Evolutionary conservation across 2,113 vertebrate genomes (phyloP).

Genomic region (Marcusenius ussheri): DNA sequence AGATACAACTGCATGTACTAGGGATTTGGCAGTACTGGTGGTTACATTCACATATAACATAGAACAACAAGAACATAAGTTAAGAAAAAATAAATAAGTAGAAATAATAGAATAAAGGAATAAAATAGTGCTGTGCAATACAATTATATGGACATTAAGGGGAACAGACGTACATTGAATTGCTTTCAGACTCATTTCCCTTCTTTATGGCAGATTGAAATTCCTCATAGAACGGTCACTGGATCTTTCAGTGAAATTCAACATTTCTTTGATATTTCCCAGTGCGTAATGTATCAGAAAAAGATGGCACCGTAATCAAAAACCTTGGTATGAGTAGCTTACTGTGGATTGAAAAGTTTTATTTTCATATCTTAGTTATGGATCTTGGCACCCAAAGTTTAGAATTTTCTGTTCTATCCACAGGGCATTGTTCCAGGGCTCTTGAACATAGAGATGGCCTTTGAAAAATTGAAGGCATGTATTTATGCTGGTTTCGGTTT

Average conservation of each 20-base stretch:
- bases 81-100: too few species aligned
- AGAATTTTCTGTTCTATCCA: neutral
- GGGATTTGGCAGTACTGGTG: too few species aligned
- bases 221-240: neutral
- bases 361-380: neutral
- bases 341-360: neutral
- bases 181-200: neutral
- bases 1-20: too few species aligned
- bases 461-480: neutral
- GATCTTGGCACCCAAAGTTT: neutral
- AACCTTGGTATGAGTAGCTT: neutral
- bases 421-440: neutral
- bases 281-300: neutral
- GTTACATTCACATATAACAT: too few species aligned
- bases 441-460: neutral
- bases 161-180: too few species aligned
- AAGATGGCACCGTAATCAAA: neutral
- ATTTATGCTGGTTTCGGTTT: neutral
- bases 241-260: neutral
- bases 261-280: neutral
- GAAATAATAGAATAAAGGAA: too few species aligned
- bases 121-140: too few species aligned
- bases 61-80: too few species aligned
- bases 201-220: neutral
- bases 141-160: too few species aligned